Conservation (phyloP, 2,888 invertebrate species). For the Hydroisotoma schaefferi region DNA sequence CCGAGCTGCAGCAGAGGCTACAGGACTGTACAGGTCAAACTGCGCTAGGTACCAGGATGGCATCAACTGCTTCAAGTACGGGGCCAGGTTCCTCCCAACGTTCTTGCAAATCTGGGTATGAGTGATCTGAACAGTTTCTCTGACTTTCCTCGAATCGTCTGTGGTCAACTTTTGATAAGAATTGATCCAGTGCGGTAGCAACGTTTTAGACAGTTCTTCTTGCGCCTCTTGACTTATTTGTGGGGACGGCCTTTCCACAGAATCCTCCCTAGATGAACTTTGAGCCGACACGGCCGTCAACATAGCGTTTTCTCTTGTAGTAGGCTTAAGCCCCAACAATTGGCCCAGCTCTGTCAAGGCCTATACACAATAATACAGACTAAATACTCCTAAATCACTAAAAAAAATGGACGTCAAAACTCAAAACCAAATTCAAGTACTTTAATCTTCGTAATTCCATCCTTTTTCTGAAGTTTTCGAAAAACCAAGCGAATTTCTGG, state of each 20-base stretch:
- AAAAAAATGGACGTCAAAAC: conserved; percentile 3
- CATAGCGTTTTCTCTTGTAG: not conserved
- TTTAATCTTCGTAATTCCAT: conserved; percentile 45
- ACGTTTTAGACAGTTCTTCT: conserved; percentile 18
- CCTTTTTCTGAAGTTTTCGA: conserved; percentile 44
- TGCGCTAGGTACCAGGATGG: conserved; percentile 82
- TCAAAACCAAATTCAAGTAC: conserved; percentile 14
- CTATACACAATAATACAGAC: conserved; percentile 18
- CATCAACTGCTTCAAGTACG: conserved; percentile 69
- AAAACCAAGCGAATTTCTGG: conserved; percentile 41
- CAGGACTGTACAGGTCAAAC: conserved; percentile 81
- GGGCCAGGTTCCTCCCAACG: conserved; percentile 73
- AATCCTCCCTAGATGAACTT: conserved; percentile 4
- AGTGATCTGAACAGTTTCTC: conserved; percentile 32
- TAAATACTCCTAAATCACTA: too few relatives aligned
- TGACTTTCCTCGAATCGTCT: conserved; percentile 43
- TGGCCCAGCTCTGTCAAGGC: conserved; percentile 35
- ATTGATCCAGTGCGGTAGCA: conserved; percentile 28
- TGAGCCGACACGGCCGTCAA: not conserved
- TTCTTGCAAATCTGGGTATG: conserved; percentile 48
- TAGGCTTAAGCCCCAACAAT: conserved; percentile 11
- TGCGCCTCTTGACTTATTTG: conserved; percentile 11
- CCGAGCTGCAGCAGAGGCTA: conserved; percentile 66
- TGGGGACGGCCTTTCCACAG: not conserved
- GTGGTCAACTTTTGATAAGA: conserved; percentile 30